Percentiles rank a stretch among this genome's conserved stretches.
These are phyloP conservation scores for Antrozous pallidus DNA, from an alignment of 2,797 vertebrate species.

Conservation along the genomic window DNA sequence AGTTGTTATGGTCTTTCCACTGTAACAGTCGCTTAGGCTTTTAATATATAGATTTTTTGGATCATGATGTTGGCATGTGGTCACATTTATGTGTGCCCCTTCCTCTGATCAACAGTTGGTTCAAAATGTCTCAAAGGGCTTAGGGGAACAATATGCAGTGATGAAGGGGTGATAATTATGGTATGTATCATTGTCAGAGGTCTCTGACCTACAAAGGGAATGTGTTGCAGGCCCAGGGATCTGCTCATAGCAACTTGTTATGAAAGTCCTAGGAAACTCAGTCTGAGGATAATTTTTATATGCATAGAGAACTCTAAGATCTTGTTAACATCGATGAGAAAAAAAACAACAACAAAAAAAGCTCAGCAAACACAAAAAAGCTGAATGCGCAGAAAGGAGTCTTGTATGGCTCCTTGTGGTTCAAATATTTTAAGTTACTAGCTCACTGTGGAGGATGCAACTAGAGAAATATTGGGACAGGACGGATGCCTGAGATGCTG, in stretches of 20 bases:
- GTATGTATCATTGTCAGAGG: not conserved
- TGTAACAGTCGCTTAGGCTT: too few species aligned
- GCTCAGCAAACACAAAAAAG: not conserved
- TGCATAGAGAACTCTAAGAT: not conserved
- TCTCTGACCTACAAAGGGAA: not conserved
- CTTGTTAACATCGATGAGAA: not conserved
- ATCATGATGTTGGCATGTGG: not conserved
- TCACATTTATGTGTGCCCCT: not conserved
- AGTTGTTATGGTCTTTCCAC: too few species aligned
- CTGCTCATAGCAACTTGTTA: not conserved
- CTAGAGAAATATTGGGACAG: not conserved
- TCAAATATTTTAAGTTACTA: not conserved
- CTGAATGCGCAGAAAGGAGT: not conserved
- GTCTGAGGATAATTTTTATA: not conserved
- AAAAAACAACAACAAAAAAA: too few species aligned
- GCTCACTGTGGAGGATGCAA: not conserved
- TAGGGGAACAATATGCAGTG: not conserved
- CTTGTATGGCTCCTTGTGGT: not conserved
- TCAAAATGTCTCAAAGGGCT: not conserved
- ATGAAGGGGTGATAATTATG: not conserved
- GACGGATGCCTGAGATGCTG: not conserved
- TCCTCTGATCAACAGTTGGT: not conserved
- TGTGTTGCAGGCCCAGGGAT: not conserved
- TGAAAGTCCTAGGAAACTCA: not conserved
- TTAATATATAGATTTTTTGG: not conserved